Conservation (phyloP, 1,140 invertebrate genomes). For the Dryas iulia region DNA sequence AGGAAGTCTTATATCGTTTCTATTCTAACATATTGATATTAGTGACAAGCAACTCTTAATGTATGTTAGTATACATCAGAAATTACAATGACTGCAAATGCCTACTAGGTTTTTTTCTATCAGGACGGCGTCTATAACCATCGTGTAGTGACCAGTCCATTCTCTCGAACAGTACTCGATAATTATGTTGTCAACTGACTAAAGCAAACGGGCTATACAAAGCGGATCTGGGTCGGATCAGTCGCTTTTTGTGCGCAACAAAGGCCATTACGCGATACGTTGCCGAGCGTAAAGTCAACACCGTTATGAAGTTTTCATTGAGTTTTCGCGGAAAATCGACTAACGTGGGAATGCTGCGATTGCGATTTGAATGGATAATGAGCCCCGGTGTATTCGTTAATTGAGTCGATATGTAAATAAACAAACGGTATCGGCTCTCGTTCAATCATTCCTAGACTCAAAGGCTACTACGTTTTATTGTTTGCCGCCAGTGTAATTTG, state of each 20-base stretch:
- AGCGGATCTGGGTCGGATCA: constrained; percentile 63
- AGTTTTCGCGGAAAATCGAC: constrained; percentile 60
- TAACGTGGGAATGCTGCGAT: constrained; percentile 62
- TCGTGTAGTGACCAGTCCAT: constrained; percentile 53
- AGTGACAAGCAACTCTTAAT: no score
- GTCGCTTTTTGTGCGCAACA: constrained; percentile 68
- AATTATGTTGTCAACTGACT: constrained; percentile 73
- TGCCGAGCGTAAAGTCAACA: constrained; percentile 52
- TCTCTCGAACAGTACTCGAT: constrained; percentile 51
- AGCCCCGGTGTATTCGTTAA: constrained; percentile 64
- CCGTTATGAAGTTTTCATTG: constrained; percentile 61
- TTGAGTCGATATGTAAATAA: constrained; percentile 73
- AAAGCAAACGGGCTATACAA: constrained; percentile 60
- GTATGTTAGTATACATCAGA: no score
- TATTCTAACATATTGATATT: no score
- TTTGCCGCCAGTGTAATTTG: constrained; percentile 49
- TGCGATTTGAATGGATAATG: constrained; percentile 75
- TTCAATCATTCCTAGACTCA: constrained; percentile 60
- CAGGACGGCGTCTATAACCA: not conserved
- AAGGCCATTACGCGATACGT: constrained; percentile 72
- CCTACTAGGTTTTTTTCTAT: not conserved
- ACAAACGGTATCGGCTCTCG: constrained; percentile 41
- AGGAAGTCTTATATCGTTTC: no score
- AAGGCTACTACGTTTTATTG: constrained; percentile 56
- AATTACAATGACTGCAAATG: no score